Evolutionary conservation across 2,797 vertebrate genomes (phyloP).

Genomic region (Petrocephalus schoutedeni): DNA sequence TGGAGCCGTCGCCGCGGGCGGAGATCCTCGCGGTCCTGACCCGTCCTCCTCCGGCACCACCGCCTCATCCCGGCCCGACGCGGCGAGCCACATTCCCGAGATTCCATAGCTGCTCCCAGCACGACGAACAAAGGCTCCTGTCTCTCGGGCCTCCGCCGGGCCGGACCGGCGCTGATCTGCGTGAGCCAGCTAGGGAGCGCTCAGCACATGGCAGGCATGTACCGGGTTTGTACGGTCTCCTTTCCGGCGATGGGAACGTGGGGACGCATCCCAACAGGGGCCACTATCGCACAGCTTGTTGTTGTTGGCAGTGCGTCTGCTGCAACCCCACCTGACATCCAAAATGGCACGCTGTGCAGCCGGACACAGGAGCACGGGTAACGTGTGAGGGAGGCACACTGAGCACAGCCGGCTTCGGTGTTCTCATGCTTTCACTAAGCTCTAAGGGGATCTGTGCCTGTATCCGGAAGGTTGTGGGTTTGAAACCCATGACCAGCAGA

Average conservation of each 20-base stretch:
- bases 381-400: not conserved
- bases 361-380: not conserved
- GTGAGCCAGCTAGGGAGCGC: not conserved
- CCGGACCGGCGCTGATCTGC: not conserved
- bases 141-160: not conserved
- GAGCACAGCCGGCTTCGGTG: not conserved
- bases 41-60: not conserved
- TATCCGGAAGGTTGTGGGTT: not conserved
- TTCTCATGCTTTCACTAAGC: not conserved
- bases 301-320: not conserved
- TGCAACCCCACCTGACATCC: not conserved
- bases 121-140: not conserved
- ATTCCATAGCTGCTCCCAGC: not conserved
- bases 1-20: not conserved
- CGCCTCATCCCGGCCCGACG: not conserved
- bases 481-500: not conserved
- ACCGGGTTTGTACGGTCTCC: not conserved
- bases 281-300: not conserved
- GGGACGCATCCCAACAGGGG: not conserved
- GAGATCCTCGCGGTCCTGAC: not conserved
- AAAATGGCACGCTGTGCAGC: not conserved
- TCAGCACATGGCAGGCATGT: not conserved
- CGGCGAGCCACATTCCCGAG: not conserved
- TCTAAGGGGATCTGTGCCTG: not conserved
- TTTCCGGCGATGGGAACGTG: not conserved